phyloP scores from a whole-genome alignment of 2,113 vertebrate genomes.

The Mola mola region DNA sequence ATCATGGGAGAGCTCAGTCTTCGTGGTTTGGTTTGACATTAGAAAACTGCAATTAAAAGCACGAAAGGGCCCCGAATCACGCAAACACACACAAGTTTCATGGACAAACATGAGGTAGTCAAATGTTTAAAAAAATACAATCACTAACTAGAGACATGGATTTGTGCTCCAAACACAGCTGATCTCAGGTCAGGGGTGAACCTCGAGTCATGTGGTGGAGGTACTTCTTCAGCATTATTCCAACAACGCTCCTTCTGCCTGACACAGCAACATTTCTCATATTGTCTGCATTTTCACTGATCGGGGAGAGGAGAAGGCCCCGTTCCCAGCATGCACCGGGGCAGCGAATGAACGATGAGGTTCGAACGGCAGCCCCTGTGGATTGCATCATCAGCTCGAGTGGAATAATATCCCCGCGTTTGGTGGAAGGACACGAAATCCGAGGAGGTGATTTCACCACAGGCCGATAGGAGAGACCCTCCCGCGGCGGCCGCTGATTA shows the following conservation, averaged over 20 bases:
- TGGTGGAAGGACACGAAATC: constrained; percentile 39
- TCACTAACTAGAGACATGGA: constrained; percentile 54
- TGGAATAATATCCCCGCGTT: constrained; percentile 28
- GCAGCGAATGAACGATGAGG: constrained; percentile 8
- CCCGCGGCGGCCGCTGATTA: constrained; percentile 46
- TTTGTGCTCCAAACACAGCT: constrained; percentile 42
- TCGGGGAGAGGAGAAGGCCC: background rate
- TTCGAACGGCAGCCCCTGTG: constrained; percentile 4
- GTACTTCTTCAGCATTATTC: constrained; percentile 1
- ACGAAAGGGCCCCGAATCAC: constrained; percentile 24
- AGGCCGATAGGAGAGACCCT: constrained; percentile 49
- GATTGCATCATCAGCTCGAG: constrained; percentile 3
- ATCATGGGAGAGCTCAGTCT: constrained; percentile 15
- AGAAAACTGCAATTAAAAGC: constrained; percentile 9
- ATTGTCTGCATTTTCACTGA: background rate
- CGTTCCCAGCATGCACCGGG: constrained; percentile 42
- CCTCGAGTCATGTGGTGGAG: background rate
- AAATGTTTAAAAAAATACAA: constrained; percentile 80
- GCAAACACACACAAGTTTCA: constrained; percentile 57
- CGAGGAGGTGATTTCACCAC: constrained; percentile 23
- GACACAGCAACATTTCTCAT: constrained; percentile 5
- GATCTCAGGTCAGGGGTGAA: constrained; percentile 30
- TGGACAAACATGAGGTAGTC: constrained; percentile 91
- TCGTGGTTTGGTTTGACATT: constrained; percentile 26
- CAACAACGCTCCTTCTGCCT: constrained; percentile 15